Evolutionary conservation across 2,113 vertebrate genomes (phyloP), one percentile per base, ranked within the genome.

Genomic region (Heterocephalus glaber): DNA sequence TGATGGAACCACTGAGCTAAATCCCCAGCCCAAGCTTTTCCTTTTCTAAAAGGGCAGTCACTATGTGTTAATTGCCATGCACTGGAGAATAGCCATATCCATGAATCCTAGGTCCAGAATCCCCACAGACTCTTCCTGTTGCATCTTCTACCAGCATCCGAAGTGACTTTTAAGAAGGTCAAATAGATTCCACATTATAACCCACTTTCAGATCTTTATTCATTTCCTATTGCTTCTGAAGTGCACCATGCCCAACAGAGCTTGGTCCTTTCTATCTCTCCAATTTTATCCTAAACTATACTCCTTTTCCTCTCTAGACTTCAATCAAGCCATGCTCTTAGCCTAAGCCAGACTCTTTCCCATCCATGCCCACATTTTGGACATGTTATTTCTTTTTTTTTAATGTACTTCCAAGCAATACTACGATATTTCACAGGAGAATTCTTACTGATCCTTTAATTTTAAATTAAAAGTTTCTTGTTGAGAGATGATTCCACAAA

Each of bases 1-100:
- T n/a, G n/a, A n/a, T n/a, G n/a, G n/a, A n/a, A n/a, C n/a, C n/a
- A n/a, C n/a, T n/a, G n/a, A n/a, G n/a, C n/a, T n/a, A n/a, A n/a
- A n/a, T n/a, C n/a, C n/a, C n/a, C n/a, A n/a, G n/a, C n/a, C n/a
- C 10, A 49, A 80, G 41, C 35, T n/a, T 13, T 11, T 13, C 33
- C 63, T 49, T n/a, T 5, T 44, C 79, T 65, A n/a, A 54, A 58
- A 24, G 11, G 24, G 2, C 4, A 22, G 65, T 26, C 19, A 8
- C 12, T 14, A 5, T 7, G 16, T 9, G 24, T 17, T 30, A n/a
- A 56, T 4, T 6, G 33, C 19, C 6, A 35, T 0, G 41, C 54
- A 19, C 0, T 14, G 1, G 30, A 54, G 30, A 44, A 38, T 1
- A 11, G 38, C 49, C 8, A 7, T 0, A 11, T 20, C 60, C 2